Percentiles rank a stretch among this genome's conserved stretches.
Conservation (phyloP, 2,113 vertebrate species). For the Melospiza melodia region DNA sequence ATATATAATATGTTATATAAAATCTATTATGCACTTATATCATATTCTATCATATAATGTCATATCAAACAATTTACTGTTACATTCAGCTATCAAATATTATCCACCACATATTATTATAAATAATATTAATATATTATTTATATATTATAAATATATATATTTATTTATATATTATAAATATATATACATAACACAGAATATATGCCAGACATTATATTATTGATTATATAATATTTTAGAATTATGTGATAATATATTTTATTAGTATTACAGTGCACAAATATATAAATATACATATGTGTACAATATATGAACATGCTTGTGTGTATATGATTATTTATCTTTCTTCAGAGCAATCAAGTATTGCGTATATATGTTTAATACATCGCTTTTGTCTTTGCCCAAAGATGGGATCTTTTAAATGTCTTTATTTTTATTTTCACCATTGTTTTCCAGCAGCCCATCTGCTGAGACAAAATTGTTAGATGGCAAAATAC, state of each 20-base stretch:
- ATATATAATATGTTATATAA: slow-evolving; percentile 1
- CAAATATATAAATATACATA: neutral
- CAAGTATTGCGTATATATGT: neutral
- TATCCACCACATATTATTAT: neutral
- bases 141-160: no score
- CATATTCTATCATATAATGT: neutral
- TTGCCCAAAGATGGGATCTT: neutral
- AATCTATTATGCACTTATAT: neutral
- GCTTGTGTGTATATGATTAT: neutral
- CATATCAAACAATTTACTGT: neutral
- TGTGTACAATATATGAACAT: neutral
- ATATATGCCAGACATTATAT: neutral
- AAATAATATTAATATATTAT: neutral
- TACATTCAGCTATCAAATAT: neutral
- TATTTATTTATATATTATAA: no score
- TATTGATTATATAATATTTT: neutral
- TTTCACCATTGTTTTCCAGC: neutral
- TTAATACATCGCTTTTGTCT: neutral
- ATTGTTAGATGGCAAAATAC: neutral
- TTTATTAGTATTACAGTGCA: neutral
- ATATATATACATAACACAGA: neutral
- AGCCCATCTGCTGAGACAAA: neutral
- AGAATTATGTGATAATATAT: neutral
- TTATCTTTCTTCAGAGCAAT: neutral
- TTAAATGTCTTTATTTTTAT: neutral